Base-by-base conservation (phyloP, 2,797 vertebrate genomes). In the Otolemur crassicaudatus region DNA sequence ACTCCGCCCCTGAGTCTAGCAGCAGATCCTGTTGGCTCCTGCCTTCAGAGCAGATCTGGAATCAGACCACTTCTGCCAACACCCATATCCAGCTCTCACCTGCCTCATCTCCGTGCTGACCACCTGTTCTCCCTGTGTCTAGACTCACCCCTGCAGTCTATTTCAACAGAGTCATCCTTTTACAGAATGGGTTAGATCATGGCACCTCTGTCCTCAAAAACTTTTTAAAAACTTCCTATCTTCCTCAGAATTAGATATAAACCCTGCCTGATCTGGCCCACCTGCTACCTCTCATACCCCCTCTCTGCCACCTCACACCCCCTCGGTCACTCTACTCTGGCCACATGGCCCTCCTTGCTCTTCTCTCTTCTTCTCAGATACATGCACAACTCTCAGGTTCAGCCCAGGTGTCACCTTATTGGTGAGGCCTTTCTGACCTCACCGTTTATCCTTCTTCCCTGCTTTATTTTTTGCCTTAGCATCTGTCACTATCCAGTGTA, bases 91-190 rank as follows among this genome's bases (percentile, higher is more conserved):
- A 3, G 27, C 34, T 43, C 81, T 82, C n/a, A 25, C 2, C n/a
- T 89, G 89, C 53, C 29, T 60, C 31, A 49, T 16, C 10, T 61
- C 46, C 29, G 13, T 75, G 53, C 37, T 53, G 37, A 65, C 20
- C 34, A 25, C 1, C n/a, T 46, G 13, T 29, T 61, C 53, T 82
- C 4, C 56, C 43, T 73, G 69, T 23, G 65, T 65, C 53, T 77
- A 87, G 37, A 20, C 53, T 70, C 46, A 29, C 22, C 61, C 27
- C 3, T 0, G 5, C 23, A 58, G 23, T 43, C 83, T 96, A 0
- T 76, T 87, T 53, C 61, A 82, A 7, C 56, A 87, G 49, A 77
- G 65, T 16, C 19, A 37, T 58, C 40, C 72, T 95, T 90, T 76
- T 12, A 65, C 17, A 83, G 3, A 40, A 12, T 67, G 27, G 79